Evolutionary conservation across 2,113 vertebrate genomes (phyloP).

Genomic region (Nannobrachium achirus): DNA sequence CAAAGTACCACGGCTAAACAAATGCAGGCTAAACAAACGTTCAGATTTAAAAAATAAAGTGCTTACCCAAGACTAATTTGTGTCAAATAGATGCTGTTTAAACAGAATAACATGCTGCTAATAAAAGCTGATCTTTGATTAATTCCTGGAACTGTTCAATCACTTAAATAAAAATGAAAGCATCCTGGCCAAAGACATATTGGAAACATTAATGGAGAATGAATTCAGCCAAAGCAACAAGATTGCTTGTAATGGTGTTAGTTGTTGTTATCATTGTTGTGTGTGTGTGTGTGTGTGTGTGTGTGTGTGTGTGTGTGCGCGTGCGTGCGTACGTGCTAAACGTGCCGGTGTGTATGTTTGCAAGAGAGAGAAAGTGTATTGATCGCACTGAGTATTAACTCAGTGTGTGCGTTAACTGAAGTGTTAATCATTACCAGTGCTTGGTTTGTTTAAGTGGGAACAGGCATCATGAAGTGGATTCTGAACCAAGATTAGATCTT

Average conservation of each 20-base stretch:
- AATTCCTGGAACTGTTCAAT: slow-evolving; percentile 25
- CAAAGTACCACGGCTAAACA: too few relatives aligned
- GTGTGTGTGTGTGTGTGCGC: slow-evolving; percentile 8
- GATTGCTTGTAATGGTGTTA: slow-evolving; percentile 11
- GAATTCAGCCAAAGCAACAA: slow-evolving; percentile 29
- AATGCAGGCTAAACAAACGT: too few relatives aligned
- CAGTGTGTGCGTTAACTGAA: too few relatives aligned
- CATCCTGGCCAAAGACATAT: slow-evolving; percentile 47
- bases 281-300: slow-evolving; percentile 1
- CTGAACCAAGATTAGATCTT: too few relatives aligned
- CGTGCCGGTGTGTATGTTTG: neutral
- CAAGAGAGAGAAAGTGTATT: too few relatives aligned
- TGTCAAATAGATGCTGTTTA: too few relatives aligned
- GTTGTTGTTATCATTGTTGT: slow-evolving; percentile 27
- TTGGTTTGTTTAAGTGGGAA: too few relatives aligned
- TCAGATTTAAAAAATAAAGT: too few relatives aligned
- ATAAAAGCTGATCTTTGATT: slow-evolving; percentile 33
- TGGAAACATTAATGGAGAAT: slow-evolving; percentile 51
- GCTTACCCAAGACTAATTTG: too few relatives aligned
- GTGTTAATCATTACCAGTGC: too few relatives aligned
- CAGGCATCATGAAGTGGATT: too few relatives aligned
- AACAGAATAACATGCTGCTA: slow-evolving; percentile 22
- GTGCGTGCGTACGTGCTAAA: slow-evolving; percentile 12
- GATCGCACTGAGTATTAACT: too few relatives aligned
- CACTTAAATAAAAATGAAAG: slow-evolving; percentile 42